Evolutionary conservation across 2,888 invertebrate species (phyloP), one percentile per base, ranked within the genome.

Genomic region (Heliconius aoede): DNA sequence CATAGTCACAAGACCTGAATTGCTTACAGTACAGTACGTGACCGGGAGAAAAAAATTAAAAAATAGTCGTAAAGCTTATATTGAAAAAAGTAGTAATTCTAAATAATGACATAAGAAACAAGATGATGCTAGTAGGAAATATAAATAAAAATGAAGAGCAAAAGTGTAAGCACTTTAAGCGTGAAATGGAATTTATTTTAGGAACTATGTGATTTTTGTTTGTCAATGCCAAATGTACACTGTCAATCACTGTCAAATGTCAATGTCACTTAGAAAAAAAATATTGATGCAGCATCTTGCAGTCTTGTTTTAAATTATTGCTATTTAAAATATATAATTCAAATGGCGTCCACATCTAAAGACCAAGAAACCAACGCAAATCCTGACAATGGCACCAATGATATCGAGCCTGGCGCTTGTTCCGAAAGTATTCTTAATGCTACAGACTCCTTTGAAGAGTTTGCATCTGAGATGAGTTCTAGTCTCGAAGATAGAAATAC

Each of bases 401-500:
- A 90, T 46, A 81, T 94, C 30, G 94, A 92, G 82, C 94, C 94
- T 13, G 94, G 94, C 7, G 93, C 93, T 46, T 94, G 94, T 81
- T 85, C 87, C 5, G 97, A 97, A 86, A 96, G 96, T 83, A 95
- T 97, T 88, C 91, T 97, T 61, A 95, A 97, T 73, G 96, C 97
- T 1, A 96, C 96, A 11, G 96, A 96, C 87, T 95, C 96, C 28
- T 96, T 96, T 83, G 96, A 97, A 81, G 96, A 97, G 82, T 96
- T 96, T 83, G 96, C 96, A 64, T 91, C 92, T 15, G 95, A 96
- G 86, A 95, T 96, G 95, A 95, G 95, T 84, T 95, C 95, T 15
- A 95, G 95, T 84, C 94, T 96, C 72, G 95, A 95, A 82, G 96
- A 96, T 11, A 89, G 92, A n/a, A 86, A 88, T 79, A 88, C 88